These are phyloP conservation scores for Pithys albifrons DNA, from an alignment of 2,113 vertebrate genomes.

Conservation along the genomic window DNA sequence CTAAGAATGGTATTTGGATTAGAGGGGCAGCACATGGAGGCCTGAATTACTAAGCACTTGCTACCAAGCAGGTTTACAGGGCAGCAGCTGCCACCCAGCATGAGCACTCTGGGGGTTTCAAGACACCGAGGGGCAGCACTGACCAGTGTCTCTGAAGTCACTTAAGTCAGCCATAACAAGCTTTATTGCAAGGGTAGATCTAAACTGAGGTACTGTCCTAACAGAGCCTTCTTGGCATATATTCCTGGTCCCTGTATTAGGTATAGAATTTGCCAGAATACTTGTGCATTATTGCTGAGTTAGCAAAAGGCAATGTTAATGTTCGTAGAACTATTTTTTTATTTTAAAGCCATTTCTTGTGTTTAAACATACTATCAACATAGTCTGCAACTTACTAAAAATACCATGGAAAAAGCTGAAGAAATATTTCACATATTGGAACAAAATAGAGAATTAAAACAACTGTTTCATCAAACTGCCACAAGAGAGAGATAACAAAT, in stretches of 20 bases:
- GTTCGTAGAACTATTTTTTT: not conserved
- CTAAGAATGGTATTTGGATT: not conserved
- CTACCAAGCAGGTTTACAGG: not conserved
- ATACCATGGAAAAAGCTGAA: not conserved
- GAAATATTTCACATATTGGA: not conserved
- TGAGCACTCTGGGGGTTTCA: rapidly evolving
- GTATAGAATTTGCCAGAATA: not conserved
- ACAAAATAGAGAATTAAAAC: not conserved
- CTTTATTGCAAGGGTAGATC: not conserved
- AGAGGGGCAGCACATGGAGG: not conserved
- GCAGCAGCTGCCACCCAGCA: not conserved
- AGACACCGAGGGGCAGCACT: not conserved
- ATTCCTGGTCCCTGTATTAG: not conserved
- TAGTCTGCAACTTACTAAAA: not conserved
- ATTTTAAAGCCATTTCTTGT: not conserved
- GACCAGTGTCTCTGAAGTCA: not conserved
- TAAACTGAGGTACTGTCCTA: not conserved
- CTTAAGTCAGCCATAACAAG: rapidly evolving
- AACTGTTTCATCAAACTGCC: not conserved
- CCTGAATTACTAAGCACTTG: not conserved
- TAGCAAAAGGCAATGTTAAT: not conserved
- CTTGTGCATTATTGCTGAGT: not conserved
- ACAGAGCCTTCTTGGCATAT: not conserved
- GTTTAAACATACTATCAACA: not conserved
- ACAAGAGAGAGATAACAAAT: not conserved